Evolutionary conservation across 2,888 invertebrate species (phyloP).

Genomic region (Spodoptera picta): DNA sequence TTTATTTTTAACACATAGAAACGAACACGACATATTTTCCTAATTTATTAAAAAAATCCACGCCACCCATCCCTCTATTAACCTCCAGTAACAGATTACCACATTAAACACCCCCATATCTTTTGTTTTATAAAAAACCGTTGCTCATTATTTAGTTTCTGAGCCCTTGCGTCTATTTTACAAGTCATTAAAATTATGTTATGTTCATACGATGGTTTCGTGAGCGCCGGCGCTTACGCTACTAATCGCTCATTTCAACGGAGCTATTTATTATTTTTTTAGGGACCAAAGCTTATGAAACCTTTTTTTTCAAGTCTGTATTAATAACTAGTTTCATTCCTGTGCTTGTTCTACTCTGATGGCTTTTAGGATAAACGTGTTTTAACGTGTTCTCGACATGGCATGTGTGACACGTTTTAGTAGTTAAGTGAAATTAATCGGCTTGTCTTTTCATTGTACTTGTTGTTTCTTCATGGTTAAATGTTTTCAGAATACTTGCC

Average conservation of each 20-base stretch:
- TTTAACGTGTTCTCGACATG: constrained; percentile 11
- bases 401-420: neutral
- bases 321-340: constrained; percentile 16
- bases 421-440: constrained; percentile 1
- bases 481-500: too few relatives aligned
- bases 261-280: constrained; percentile 68
- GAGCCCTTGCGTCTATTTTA: constrained; percentile 55
- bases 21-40: neutral
- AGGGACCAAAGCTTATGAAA: constrained; percentile 41
- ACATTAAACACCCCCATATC: constrained; percentile 6
- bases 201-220: constrained; percentile 65
- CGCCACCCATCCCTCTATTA: neutral
- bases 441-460: neutral
- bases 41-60: neutral
- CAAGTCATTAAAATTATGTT: constrained; percentile 78
- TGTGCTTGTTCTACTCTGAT: constrained; percentile 12
- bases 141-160: constrained; percentile 37
- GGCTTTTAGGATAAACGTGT: constrained; percentile 1
- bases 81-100: neutral
- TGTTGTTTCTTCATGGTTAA: too few relatives aligned
- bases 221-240: constrained; percentile 68
- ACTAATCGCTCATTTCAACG: constrained; percentile 73
- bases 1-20: too few relatives aligned
- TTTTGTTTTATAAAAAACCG: constrained; percentile 30
- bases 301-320: constrained; percentile 22